phyloP scores from a whole-genome alignment of 2,888 invertebrate species.

The Aspidiotus destructor region DNA sequence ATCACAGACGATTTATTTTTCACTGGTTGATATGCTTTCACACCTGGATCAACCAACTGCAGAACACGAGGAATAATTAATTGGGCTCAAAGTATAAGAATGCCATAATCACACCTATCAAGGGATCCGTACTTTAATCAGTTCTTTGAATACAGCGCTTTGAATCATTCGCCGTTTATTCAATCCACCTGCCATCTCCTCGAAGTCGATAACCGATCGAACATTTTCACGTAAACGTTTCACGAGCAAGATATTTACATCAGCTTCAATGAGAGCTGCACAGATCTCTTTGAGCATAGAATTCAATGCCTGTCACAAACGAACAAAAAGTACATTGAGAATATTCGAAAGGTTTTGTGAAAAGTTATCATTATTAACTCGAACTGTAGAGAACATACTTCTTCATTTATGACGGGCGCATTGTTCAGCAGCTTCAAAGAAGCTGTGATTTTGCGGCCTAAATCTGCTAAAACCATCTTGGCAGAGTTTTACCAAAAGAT shows the following conservation, averaged over 20 bases:
- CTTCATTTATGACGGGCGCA: slow-evolving; percentile 97
- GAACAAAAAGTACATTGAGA: slow-evolving; percentile 20
- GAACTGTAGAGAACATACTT: slow-evolving; percentile 50
- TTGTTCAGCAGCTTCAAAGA: slow-evolving; percentile 94
- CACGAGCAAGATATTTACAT: slow-evolving; percentile 90
- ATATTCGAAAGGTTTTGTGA: not conserved
- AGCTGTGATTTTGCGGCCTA: slow-evolving; percentile 97
- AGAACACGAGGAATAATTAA: slow-evolving; percentile 36
- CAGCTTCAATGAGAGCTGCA: slow-evolving; percentile 92
- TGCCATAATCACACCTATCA: not conserved
- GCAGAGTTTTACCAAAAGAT: not conserved
- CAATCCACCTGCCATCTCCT: slow-evolving; percentile 97
- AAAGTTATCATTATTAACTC: too few species aligned
- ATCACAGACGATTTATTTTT: slow-evolving; percentile 93
- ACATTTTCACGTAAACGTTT: slow-evolving; percentile 97
- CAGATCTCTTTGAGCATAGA: slow-evolving; percentile 99
- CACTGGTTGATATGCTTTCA: slow-evolving; percentile 89
- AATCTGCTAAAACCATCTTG: slow-evolving; percentile 96
- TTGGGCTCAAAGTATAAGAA: too few species aligned
- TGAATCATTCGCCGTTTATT: slow-evolving; percentile 98
- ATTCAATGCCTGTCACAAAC: slow-evolving; percentile 70
- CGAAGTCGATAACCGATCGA: slow-evolving; percentile 92
- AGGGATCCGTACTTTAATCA: slow-evolving; percentile 65
- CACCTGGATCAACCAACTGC: slow-evolving; percentile 91
- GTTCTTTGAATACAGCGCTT: slow-evolving; percentile 95